Evolutionary conservation across 2,888 invertebrate species (phyloP).

Genomic region (Caradrina kadenii): DNA sequence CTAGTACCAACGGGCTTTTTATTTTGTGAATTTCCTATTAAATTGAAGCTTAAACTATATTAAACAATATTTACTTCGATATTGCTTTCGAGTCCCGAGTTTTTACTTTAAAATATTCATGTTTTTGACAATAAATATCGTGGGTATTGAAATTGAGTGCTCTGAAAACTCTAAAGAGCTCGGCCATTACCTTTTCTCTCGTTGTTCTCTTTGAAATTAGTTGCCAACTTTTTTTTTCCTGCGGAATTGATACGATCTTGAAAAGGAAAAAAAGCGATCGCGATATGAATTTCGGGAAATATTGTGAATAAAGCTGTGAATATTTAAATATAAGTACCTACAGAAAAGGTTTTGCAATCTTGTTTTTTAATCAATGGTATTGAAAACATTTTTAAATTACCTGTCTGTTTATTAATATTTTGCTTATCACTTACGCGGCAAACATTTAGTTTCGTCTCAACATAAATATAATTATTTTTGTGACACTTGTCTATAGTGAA

Average conservation of each 20-base stretch:
- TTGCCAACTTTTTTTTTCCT: slow-evolving; percentile 56
- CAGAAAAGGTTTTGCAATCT: neutral
- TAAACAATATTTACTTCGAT: slow-evolving; percentile 41
- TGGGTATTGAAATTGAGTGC: slow-evolving; percentile 59
- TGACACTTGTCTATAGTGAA: too few relatives aligned
- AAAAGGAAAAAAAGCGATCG: slow-evolving; percentile 50
- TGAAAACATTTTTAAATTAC: neutral
- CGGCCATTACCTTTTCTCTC: slow-evolving; percentile 55
- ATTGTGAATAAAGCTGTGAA: slow-evolving; percentile 26
- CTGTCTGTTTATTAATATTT: slow-evolving; percentile 2
- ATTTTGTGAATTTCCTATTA: slow-evolving; percentile 21
- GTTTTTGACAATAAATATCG: slow-evolving; percentile 57
- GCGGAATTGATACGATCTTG: slow-evolving; percentile 56
- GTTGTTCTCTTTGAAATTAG: slow-evolving; percentile 63
- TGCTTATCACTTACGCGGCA: neutral
- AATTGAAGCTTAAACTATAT: slow-evolving; percentile 34
- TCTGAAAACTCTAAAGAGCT: slow-evolving; percentile 54
- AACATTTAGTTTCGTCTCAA: neutral
- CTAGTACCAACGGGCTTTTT: slow-evolving; percentile 9
- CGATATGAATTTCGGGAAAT: slow-evolving; percentile 37
- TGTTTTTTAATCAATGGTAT: slow-evolving; percentile 28
- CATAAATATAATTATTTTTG: too few relatives aligned
- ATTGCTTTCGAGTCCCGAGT: slow-evolving; percentile 37
- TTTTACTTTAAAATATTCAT: slow-evolving; percentile 53
- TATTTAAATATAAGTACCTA: slow-evolving; percentile 28